A percentile compares a stretch with the other conserved stretches of the same genome.
These are phyloP conservation scores for Plecotus auritus DNA, from an alignment of 2,113 vertebrate genomes.

Conservation along the genomic window DNA sequence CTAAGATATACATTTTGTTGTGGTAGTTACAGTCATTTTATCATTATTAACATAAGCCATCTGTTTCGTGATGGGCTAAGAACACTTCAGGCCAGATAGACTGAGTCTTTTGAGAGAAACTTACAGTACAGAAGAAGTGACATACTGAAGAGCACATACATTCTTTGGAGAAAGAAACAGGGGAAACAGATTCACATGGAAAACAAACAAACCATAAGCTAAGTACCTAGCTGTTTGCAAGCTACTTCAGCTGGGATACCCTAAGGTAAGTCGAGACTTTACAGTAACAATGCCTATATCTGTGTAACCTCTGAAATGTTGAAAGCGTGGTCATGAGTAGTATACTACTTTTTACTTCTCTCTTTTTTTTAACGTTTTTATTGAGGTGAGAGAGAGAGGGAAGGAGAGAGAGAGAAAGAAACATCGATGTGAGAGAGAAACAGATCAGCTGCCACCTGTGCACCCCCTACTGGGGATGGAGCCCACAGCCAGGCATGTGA, in stretches of 20 bases:
- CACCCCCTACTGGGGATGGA: too few relatives aligned
- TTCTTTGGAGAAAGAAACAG: background rate
- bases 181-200: background rate
- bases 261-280: background rate
- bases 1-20: background rate
- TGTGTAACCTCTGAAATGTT: background rate
- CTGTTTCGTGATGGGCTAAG: background rate
- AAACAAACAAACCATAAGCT: background rate
- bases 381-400: too few relatives aligned
- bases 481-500: too few relatives aligned
- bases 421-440: too few relatives aligned
- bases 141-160: background rate
- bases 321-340: background rate
- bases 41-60: background rate
- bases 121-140: background rate
- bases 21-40: background rate
- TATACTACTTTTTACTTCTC: background rate
- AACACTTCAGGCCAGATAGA: constrained; percentile 41
- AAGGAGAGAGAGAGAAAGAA: too few relatives aligned
- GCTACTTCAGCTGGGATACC: background rate
- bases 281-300: background rate
- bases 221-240: background rate
- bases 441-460: too few relatives aligned
- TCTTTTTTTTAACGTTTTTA: background rate
- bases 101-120: constrained; percentile 10